Evolutionary conservation across 2,888 invertebrate species (phyloP).

Genomic region (Leuctra nigra): DNA sequence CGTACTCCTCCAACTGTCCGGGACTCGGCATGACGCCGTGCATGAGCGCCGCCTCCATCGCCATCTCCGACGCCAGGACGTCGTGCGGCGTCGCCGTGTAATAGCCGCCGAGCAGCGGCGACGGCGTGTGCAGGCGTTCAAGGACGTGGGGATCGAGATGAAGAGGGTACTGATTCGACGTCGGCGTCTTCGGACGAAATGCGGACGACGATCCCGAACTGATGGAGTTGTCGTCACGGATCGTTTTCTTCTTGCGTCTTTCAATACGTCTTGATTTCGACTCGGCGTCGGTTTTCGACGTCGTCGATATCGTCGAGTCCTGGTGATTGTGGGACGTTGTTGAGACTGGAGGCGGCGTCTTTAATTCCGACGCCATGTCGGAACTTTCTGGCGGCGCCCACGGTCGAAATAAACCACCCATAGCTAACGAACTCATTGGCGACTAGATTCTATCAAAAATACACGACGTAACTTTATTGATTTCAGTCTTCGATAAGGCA

Average conservation of each 20-base stretch:
- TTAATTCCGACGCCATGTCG: not conserved
- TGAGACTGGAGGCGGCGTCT: not conserved
- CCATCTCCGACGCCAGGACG: slow-evolving; percentile 14
- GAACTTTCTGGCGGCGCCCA: slow-evolving; percentile 20
- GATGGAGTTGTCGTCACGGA: not conserved
- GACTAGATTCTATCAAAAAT: not conserved
- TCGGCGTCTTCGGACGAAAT: not conserved
- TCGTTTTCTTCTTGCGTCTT: not conserved
- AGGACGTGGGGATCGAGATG: not conserved
- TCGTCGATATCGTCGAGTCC: slow-evolving; percentile 22
- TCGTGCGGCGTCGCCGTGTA: not conserved
- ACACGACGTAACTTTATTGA: not conserved
- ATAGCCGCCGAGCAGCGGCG: not conserved
- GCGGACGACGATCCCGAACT: not conserved
- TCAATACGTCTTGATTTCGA: not conserved
- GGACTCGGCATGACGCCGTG: slow-evolving; percentile 9
- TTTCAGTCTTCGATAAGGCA: not conserved
- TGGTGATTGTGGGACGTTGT: not conserved
- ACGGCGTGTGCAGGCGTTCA: not conserved
- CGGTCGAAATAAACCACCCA: slow-evolving; percentile 24
- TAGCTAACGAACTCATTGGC: slow-evolving; percentile 2
- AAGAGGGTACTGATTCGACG: not conserved
- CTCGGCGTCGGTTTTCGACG: slow-evolving; percentile 7
- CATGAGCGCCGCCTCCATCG: slow-evolving; percentile 17
- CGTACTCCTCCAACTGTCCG: slow-evolving; percentile 21